Base-by-base conservation (phyloP, 2,888 invertebrate genomes). In the Habrosyne pyritoides region DNA sequence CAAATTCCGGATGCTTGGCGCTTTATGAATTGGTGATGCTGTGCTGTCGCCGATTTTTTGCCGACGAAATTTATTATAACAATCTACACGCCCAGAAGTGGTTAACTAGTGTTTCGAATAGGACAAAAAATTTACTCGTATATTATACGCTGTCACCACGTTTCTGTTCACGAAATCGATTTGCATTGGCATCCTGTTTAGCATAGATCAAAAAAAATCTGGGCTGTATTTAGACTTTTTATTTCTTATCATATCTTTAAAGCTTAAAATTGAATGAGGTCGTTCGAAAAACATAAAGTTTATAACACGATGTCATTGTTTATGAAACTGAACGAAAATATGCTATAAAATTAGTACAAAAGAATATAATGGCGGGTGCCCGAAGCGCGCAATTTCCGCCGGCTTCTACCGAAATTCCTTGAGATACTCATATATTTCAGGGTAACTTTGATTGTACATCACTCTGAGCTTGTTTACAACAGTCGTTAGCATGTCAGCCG, bases 311-410 rank as follows among this genome's bases (percentile, higher is more conserved):
- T 61, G 60, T 58, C 59, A 60, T 54, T 60, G 52, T 61, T 59
- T 59, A 57, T 55, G 52, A 50, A 58, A 63, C 54, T 52, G 54
- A 52, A 54, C 46, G 52, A 55, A 59, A 63, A 62, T 57, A 67
- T 62, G 67, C 67, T 67, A 74, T 72, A 74, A 81, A 75, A 74
- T 75, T 77, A 75, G 78, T 71, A 74, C 75, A 79, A 84, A 83
- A 83, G 79, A 80, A 77, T 75, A 79, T 82, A 84, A 83, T 79
- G 76, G 73, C 67, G 61, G 63, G 53, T 42, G 79, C 80, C 81
- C 60, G 72, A 63, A 84, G 84, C 84, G 68, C 68, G 81, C 81
- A 87, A 88, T 89, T 87, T 89, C 84, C 84, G 81, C 71, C 67
- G 56, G 71, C 63, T 64, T 69, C 78, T 75, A 70, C 80, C 77